Evolutionary conservation across 2,797 vertebrate species (phyloP).

Genomic region (Amniataba percoides): DNA sequence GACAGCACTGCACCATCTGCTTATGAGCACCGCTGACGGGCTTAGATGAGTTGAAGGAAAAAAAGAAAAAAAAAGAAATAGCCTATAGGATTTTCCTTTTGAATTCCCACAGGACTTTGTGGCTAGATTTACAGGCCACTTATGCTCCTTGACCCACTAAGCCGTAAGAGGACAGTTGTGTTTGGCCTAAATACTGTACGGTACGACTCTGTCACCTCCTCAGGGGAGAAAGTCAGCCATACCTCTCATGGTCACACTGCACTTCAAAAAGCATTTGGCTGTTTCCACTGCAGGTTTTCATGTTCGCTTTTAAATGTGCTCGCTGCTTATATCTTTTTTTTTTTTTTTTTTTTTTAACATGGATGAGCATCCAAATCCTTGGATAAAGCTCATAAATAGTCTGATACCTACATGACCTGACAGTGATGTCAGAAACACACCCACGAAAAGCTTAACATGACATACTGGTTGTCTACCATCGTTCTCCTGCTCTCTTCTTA

Average conservation of each 20-base stretch:
- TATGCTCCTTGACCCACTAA: constrained; percentile 72
- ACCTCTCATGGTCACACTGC: constrained; percentile 54
- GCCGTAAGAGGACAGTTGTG: constrained; percentile 52
- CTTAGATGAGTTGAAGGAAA: constrained; percentile 35
- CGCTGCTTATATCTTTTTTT: not conserved
- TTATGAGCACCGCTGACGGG: constrained; percentile 21
- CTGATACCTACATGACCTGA: constrained; percentile 6
- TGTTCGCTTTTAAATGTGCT: constrained; percentile 7
- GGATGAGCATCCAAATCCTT: constrained; percentile 4
- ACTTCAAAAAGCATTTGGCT: constrained; percentile 31
- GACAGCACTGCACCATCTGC: constrained; percentile 53
- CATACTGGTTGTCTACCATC: not conserved
- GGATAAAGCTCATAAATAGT: not conserved
- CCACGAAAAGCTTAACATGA: not conserved
- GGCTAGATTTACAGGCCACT: constrained; percentile 51
- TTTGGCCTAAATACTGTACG: constrained; percentile 62
- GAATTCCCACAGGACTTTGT: constrained; percentile 40
- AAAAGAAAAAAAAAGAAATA: constrained; percentile 3
- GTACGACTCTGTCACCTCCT: constrained; percentile 18
- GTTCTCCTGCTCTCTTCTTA: not conserved
- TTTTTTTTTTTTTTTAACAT: too few species aligned
- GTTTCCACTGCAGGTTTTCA: constrained; percentile 18
- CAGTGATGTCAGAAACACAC: not conserved
- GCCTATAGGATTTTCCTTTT: constrained; percentile 50
- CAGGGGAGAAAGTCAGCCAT: constrained; percentile 16